Evolutionary conservation across 2,888 invertebrate genomes (phyloP).

Genomic region (Eupeodes luniger): DNA sequence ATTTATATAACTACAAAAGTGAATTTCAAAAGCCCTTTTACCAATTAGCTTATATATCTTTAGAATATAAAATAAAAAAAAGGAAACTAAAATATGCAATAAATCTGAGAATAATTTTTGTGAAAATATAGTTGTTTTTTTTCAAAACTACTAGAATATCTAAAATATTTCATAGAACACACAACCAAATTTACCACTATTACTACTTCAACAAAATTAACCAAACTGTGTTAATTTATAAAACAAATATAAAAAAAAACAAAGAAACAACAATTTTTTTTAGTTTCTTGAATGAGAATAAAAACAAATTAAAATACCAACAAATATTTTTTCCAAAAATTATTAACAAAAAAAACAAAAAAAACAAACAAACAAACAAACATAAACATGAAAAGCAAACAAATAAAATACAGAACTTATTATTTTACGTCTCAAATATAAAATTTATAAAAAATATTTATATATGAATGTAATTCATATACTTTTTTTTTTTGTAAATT

Average conservation of each 20-base stretch:
- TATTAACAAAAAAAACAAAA: conserved; percentile 19
- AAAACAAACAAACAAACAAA: conserved; percentile 16
- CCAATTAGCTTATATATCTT: neutral
- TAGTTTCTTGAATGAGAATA: neutral
- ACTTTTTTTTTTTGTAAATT: neutral
- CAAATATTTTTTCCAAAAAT: neutral
- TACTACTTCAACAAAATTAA: conserved; percentile 44
- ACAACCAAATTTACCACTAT: conserved; percentile 53
- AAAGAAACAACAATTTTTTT: conserved; percentile 10
- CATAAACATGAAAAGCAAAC: conserved; percentile 39
- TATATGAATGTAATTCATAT: conserved; percentile 22
- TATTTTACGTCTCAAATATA: conserved; percentile 51
- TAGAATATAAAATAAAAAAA: neutral
- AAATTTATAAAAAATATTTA: conserved; percentile 20
- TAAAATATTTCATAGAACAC: conserved; percentile 47
- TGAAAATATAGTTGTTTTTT: neutral
- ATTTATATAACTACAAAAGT: neutral
- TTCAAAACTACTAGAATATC: conserved; percentile 52
- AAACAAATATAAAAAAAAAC: conserved; percentile 8
- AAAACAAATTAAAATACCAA: conserved; percentile 29
- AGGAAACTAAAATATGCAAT: neutral
- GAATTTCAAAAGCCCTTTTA: neutral
- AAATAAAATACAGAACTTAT: conserved; percentile 31
- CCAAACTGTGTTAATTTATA: conserved; percentile 23
- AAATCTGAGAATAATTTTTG: neutral